phyloP scores from a whole-genome alignment of 2,888 invertebrate species.

The Sarcophaga rosellei region DNA sequence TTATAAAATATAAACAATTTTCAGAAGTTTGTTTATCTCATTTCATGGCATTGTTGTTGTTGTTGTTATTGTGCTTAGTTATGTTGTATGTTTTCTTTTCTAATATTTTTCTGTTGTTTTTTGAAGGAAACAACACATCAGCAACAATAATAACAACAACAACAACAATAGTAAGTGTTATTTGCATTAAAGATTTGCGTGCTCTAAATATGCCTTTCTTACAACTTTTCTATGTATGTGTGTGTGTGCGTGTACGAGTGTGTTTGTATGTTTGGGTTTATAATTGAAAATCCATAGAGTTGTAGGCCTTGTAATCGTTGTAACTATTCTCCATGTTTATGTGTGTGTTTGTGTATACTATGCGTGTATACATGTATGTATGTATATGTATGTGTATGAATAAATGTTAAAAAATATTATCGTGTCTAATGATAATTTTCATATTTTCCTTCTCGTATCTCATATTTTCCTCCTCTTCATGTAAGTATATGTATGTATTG shows the following conservation, averaged over 20 bases:
- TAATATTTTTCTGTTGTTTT: background rate
- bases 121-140: background rate
- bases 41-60: too few species aligned
- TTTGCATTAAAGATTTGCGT: constrained; percentile 53
- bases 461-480: background rate
- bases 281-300: constrained; percentile 27
- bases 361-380: too few species aligned
- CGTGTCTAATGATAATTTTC: constrained; percentile 62
- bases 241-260: background rate
- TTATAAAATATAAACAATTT: too few species aligned
- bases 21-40: too few species aligned
- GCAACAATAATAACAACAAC: background rate
- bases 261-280: background rate
- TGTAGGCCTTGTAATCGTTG: constrained; percentile 29
- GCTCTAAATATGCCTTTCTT: constrained; percentile 39
- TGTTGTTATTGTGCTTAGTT: background rate
- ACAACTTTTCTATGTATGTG: background rate
- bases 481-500: background rate
- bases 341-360: background rate
- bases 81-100: background rate
- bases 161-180: constrained; percentile 36
- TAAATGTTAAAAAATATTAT: constrained; percentile 27
- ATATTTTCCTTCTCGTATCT: constrained; percentile 32
- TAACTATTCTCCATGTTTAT: background rate
- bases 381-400: background rate